These are phyloP conservation scores for human DNA, from an alignment of 2,113 vertebrate species.

Conservation along the genomic window GRCh38 chr4:141216501-141217000, in stretches of 20 bases:
- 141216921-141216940: background rate
- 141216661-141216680: background rate
- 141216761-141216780: background rate
- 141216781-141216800: background rate
- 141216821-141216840: background rate
- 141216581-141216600: background rate
- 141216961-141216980: background rate
- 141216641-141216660: background rate
- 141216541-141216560: background rate
- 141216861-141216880: background rate
- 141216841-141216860: background rate
- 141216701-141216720: background rate
- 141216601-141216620: background rate
- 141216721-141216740: background rate
- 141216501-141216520: background rate
- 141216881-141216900: background rate
- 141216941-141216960: background rate
- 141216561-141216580: background rate
- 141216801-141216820: background rate
- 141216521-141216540: too few species aligned
- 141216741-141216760: background rate
- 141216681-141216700: background rate
- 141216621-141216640: background rate
- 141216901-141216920: background rate
- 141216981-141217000: background rate